A percentile compares a stretch with the other conserved stretches of the same genome.
phyloP scores from a whole-genome alignment of 2,797 vertebrate genomes.

The Tadarida brasiliensis region DNA sequence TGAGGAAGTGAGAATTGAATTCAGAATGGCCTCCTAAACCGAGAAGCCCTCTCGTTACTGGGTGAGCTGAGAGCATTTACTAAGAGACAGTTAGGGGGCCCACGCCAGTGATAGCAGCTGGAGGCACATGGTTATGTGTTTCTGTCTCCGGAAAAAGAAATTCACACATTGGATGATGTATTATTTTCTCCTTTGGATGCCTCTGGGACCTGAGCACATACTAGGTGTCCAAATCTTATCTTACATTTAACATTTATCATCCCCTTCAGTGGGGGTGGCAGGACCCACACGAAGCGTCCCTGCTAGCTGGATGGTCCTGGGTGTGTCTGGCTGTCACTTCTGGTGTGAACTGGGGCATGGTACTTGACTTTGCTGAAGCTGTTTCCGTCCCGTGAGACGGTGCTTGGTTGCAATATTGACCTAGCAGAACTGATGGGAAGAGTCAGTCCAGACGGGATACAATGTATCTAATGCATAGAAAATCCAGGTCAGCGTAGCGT shows the following conservation, averaged over 20 bases:
- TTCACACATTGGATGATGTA: accelerated
- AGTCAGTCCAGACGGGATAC: background rate
- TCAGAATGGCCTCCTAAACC: background rate
- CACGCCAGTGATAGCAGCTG: accelerated
- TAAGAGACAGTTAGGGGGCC: background rate
- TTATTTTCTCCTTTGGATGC: background rate
- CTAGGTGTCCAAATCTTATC: background rate
- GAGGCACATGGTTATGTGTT: background rate
- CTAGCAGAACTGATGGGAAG: background rate
- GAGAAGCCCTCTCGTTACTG: background rate
- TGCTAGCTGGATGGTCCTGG: background rate
- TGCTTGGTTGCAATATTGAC: background rate
- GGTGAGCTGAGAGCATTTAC: background rate
- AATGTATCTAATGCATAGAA: background rate
- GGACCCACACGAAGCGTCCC: accelerated
- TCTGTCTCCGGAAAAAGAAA: background rate
- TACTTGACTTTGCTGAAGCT: background rate
- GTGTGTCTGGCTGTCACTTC: accelerated
- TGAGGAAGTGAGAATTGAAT: conserved; percentile 73
- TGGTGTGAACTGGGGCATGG: too few relatives aligned
- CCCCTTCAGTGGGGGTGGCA: too few relatives aligned
- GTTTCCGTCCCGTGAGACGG: background rate
- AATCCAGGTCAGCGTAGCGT: too few relatives aligned
- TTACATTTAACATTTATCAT: background rate
- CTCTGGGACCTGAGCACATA: background rate